A percentile compares a stretch with the other conserved stretches of the same genome.
These are phyloP conservation scores for Chironomus tepperi DNA, from an alignment of 1,140 invertebrate genomes.

Conservation along the genomic window DNA sequence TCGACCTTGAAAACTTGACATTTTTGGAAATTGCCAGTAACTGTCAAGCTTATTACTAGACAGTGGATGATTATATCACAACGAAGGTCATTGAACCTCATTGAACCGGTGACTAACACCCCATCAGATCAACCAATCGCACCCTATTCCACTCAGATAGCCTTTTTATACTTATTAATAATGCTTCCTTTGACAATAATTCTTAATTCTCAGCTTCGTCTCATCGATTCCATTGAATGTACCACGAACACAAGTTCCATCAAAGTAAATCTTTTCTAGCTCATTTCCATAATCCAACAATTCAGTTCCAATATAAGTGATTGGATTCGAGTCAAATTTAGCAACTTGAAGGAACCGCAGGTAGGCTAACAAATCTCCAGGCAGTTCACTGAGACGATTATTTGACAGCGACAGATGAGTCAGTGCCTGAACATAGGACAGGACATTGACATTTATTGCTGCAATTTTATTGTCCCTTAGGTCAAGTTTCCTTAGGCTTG, in stretches of 20 bases:
- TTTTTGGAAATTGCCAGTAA: no score
- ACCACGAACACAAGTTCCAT: not conserved
- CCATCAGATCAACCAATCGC: no score
- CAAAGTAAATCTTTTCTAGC: not conserved
- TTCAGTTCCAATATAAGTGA: not conserved
- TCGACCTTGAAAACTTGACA: no score
- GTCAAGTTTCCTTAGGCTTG: not conserved
- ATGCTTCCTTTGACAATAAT: not conserved
- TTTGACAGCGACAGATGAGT: not conserved
- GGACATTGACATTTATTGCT: not conserved
- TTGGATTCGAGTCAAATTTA: not conserved
- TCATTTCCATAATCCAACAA: not conserved
- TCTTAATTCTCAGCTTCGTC: not conserved
- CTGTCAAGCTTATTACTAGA: no score
- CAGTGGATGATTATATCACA: no score
- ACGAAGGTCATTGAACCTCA: no score
- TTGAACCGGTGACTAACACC: no score
- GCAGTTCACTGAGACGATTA: not conserved
- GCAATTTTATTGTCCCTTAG: not conserved
- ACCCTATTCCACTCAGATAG: no score
- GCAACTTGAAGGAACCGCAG: not conserved
- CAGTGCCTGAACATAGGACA: not conserved
- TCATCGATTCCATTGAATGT: not conserved
- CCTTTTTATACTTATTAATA: no score
- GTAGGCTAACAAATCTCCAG: not conserved